A percentile compares a stretch with the other conserved stretches of the same genome.
These are phyloP conservation scores for Recurvirostra avosetta DNA, from an alignment of 2,113 vertebrate genomes.

Conservation along the genomic window DNA sequence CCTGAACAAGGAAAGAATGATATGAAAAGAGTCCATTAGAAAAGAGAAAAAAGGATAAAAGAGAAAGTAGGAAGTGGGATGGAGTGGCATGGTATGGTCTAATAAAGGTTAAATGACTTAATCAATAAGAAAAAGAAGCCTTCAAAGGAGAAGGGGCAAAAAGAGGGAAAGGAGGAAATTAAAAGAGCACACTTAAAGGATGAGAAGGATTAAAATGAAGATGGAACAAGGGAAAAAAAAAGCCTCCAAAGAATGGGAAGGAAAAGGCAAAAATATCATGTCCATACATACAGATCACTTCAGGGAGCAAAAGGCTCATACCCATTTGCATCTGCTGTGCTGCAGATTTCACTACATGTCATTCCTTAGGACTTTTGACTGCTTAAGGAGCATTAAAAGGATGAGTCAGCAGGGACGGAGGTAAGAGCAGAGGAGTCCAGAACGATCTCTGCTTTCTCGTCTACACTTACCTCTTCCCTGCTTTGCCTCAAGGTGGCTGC, in stretches of 20 bases:
- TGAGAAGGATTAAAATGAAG: slow-evolving; percentile 8
- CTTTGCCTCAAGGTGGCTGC: neutral
- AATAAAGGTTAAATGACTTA: slow-evolving; percentile 31
- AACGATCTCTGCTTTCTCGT: neutral
- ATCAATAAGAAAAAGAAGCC: neutral
- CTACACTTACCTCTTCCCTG: neutral
- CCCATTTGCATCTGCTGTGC: neutral
- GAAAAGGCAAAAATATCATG: neutral
- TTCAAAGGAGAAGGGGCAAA: neutral
- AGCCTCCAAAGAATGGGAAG: neutral
- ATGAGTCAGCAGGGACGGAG: neutral
- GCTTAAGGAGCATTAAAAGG: neutral
- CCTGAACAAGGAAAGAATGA: neutral
- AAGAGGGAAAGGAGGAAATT: neutral
- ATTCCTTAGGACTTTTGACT: neutral
- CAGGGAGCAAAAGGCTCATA: neutral
- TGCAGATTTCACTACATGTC: neutral
- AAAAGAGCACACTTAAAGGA: neutral
- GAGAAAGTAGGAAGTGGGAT: slow-evolving; percentile 1
- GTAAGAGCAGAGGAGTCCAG: neutral
- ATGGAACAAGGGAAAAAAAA: neutral
- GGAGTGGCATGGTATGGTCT: neutral
- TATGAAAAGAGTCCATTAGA: slow-evolving; percentile 29
- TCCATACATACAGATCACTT: neutral
- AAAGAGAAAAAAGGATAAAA: neutral